A percentile compares a stretch with the other conserved stretches of the same genome.
Conservation (phyloP, 2,113 vertebrate species). For the Mola mola region DNA sequence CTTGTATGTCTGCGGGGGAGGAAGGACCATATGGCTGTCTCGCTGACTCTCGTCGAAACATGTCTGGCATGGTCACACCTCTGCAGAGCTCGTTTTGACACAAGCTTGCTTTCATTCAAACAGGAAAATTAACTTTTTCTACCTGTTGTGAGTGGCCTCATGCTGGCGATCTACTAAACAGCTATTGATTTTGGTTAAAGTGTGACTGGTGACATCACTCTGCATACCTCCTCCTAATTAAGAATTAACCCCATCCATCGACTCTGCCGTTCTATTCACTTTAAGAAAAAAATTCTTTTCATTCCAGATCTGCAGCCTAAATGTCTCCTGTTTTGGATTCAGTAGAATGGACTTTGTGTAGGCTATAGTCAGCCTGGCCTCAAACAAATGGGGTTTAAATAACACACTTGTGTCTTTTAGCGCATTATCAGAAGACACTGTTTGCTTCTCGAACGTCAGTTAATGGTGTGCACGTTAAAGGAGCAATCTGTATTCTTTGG, state of each 20-base stretch:
- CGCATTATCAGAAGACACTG: too few relatives aligned
- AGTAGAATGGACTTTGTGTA: too few relatives aligned
- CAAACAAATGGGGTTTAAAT: too few relatives aligned
- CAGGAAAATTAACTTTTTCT: not conserved
- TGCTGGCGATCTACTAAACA: not conserved
- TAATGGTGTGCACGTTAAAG: too few relatives aligned
- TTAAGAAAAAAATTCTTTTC: not conserved
- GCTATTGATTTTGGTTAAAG: constrained; percentile 7
- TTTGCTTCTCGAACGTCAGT: too few relatives aligned
- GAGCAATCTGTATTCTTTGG: too few relatives aligned
- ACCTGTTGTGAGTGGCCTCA: not conserved
- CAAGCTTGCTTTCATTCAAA: too few relatives aligned
- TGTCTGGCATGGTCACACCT: constrained; percentile 19
- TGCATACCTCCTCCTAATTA: not conserved
- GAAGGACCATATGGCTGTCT: constrained; percentile 63
- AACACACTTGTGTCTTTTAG: too few relatives aligned
- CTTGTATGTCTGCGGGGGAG: constrained; percentile 22
- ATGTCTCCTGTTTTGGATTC: too few relatives aligned
- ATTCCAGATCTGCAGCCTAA: too few relatives aligned
- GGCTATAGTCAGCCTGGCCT: too few relatives aligned
- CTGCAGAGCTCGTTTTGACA: not conserved
- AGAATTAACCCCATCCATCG: not conserved
- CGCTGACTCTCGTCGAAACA: constrained; percentile 36
- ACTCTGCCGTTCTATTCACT: not conserved
- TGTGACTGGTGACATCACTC: constrained; percentile 6